Evolutionary conservation across 1,140 invertebrate genomes (phyloP).

Genomic region (Cydia fagiglandana): DNA sequence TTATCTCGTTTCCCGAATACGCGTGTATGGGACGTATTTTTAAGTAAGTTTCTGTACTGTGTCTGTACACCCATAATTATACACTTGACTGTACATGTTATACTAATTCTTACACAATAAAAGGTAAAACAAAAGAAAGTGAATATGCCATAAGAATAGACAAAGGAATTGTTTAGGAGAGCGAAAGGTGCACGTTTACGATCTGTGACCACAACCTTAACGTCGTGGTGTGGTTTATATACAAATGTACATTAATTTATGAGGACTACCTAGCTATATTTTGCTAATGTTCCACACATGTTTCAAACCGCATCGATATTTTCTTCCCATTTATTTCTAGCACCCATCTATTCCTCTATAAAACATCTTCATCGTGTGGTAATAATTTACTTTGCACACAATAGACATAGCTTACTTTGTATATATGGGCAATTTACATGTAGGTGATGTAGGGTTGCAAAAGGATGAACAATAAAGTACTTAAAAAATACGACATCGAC

Average conservation of each 20-base stretch:
- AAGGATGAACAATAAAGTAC: no score
- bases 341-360: neutral
- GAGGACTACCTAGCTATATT: constrained; percentile 41
- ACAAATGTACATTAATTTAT: constrained; percentile 33
- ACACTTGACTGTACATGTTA: no score
- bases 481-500: no score
- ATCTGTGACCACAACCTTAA: constrained; percentile 50
- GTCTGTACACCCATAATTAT: no score
- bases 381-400: no score
- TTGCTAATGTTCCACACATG: constrained; percentile 38
- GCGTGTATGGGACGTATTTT: no score
- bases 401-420: no score
- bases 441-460: no score
- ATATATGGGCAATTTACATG: no score
- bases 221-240: constrained; percentile 51
- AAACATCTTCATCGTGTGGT: no score
- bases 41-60: no score
- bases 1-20: no score
- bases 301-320: constrained; percentile 31
- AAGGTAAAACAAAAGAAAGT: constrained; percentile 40
- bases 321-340: constrained; percentile 9
- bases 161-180: constrained; percentile 49
- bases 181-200: constrained; percentile 62
- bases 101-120: constrained; percentile 16
- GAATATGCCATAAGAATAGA: constrained; percentile 54